Evolutionary conservation across 2,797 vertebrate genomes (phyloP).

Genomic region (Pseudochirops cupreus): DNA sequence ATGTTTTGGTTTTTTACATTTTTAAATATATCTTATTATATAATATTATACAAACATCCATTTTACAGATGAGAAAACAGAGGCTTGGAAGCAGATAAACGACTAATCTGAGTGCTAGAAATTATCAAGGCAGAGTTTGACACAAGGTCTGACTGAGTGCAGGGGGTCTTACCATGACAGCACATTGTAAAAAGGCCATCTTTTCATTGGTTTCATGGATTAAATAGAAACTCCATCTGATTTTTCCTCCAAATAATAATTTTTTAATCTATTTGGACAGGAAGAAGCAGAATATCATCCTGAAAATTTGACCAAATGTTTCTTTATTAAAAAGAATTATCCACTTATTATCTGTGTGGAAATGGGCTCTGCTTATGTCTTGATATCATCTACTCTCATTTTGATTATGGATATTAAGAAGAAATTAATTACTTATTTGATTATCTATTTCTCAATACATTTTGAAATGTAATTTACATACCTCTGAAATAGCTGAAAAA

Average conservation of each 20-base stretch:
- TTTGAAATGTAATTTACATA: slow-evolving; percentile 52
- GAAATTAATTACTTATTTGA: slow-evolving; percentile 63
- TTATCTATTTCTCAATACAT: slow-evolving; percentile 59
- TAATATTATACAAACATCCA: not conserved
- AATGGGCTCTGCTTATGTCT: slow-evolving; percentile 4
- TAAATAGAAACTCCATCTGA: not conserved
- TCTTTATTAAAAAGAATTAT: slow-evolving; percentile 58
- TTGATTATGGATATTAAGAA: slow-evolving; percentile 45
- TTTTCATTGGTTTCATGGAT: not conserved
- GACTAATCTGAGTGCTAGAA: not conserved
- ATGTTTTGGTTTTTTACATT: not conserved
- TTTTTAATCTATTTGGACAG: slow-evolving; percentile 38
- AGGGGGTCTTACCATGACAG: not conserved
- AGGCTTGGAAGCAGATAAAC: not conserved
- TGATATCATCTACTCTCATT: slow-evolving; percentile 70
- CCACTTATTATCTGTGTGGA: slow-evolving; percentile 18
- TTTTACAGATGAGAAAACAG: not conserved
- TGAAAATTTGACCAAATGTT: slow-evolving; percentile 40
- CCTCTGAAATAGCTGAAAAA: slow-evolving; percentile 45
- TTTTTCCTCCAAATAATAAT: not conserved
- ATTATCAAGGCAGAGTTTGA: not conserved
- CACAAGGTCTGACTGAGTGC: not conserved
- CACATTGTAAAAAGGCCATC: not conserved
- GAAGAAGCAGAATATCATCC: slow-evolving; percentile 41
- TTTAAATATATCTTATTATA: no score